These are phyloP conservation scores for Anoplophora glabripennis DNA, from an alignment of 1,140 invertebrate species.

Conservation along the genomic window DNA sequence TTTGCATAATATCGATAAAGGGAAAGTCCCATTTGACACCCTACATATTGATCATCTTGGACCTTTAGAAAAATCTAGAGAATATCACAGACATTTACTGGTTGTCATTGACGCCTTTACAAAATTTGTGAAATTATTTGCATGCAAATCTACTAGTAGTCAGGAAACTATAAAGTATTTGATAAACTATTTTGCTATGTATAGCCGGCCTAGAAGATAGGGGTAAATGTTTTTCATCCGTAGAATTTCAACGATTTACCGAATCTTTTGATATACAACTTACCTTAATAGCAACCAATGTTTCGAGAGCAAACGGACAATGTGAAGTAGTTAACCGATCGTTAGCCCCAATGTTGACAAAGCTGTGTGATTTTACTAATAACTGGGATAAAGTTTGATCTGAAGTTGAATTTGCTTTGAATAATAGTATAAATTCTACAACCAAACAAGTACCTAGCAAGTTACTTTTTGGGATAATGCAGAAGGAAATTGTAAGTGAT, in stretches of 20 bases:
- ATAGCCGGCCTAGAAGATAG: conserved; percentile 27
- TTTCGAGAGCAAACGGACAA: conserved; percentile 29
- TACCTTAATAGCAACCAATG: conserved; percentile 17
- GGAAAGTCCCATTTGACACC: conserved; percentile 33
- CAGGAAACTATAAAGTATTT: conserved; percentile 25
- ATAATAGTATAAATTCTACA: conserved; percentile 31
- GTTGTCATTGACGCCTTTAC: conserved; percentile 34
- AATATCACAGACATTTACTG: conserved; percentile 28
- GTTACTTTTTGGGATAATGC: too few species aligned
- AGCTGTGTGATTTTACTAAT: conserved; percentile 9
- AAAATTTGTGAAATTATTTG: conserved; percentile 26
- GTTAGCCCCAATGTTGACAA: conserved; percentile 27
- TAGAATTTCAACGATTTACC: conserved; percentile 21
- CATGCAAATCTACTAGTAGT: conserved; percentile 12
- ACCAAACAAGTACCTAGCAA: conserved; percentile 23
- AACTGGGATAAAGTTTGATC: conserved; percentile 29
- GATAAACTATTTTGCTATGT: conserved; percentile 20
- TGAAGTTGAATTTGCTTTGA: conserved; percentile 33
- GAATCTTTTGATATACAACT: conserved; percentile 23
- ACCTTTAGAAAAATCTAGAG: conserved; percentile 19
- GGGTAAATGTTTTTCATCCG: conserved; percentile 26
- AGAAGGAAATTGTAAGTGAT: background rate
- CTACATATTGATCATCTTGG: conserved; percentile 43
- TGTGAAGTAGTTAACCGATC: conserved; percentile 33
- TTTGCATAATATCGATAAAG: conserved; percentile 37